Evolutionary conservation across 2,888 invertebrate species (phyloP), one percentile per base, ranked within the genome.

Genomic region (Philonicus albiceps): DNA sequence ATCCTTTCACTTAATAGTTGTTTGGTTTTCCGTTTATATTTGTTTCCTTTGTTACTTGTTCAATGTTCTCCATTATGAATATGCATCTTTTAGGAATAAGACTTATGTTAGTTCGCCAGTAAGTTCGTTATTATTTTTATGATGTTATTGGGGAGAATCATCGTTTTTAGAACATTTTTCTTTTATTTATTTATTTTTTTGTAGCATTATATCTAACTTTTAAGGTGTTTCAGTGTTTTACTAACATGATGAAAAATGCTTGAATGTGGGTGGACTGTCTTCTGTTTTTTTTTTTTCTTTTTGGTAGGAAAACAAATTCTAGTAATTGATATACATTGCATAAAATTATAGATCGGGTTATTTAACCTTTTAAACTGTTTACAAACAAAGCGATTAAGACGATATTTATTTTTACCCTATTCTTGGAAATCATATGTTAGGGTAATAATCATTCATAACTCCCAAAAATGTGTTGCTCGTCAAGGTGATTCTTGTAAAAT

Each of bases 11-110:
- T 31, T 22, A 78, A 49, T 78, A 43, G 30, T 31, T 37, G 49
- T 80, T 34, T 83, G 40, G 13, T 72, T 64, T 83, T 81, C 30
- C 19, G n/a, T 49, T 40, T 43, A 43, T 73, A 74, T 75, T 75
- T 75, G 13, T 74, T 85, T 84, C 80, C 80, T 83, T 83, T 83
- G 83, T 83, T 34, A 83, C 83, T 64, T 83, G 83, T 83, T 83
- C 49, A 64, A 83, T 83, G 83, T 83, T 64, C 40, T 81, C 72
- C 72, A 31, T 40, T 76, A 76, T 74, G 31, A 74, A 74, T 13
- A 73, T 76, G 76, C 76, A 76, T 76, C 76, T 76, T 76, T 76
- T 76, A 76, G 76, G 37, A 76, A 19, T 76, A 76, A 76, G 76
- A 19, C 22, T 40, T 75, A n/a, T n/a, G n/a, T 49, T 64, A 64